phyloP scores from a whole-genome alignment of 2,797 vertebrate species.

The Liasis olivaceus region DNA sequence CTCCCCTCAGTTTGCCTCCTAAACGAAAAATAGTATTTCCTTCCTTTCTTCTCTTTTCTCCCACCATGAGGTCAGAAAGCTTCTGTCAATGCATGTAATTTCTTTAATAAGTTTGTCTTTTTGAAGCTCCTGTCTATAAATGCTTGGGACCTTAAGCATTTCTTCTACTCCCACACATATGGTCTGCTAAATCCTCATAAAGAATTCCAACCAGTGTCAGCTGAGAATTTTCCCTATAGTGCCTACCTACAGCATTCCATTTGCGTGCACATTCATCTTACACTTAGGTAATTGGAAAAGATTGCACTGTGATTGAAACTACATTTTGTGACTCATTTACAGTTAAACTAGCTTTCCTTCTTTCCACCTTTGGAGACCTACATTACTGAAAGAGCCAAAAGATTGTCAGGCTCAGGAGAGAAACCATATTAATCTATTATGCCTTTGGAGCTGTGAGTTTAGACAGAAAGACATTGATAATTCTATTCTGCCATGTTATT shows the following conservation, averaged over 20 bases:
- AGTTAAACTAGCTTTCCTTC: not conserved
- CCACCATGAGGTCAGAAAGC: not conserved
- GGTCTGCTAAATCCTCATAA: not conserved
- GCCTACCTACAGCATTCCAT: not conserved
- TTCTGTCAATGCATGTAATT: not conserved
- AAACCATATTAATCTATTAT: not conserved
- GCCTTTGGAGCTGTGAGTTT: not conserved
- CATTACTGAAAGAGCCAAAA: not conserved
- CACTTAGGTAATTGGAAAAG: not conserved
- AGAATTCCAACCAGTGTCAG: not conserved
- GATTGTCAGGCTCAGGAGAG: not conserved
- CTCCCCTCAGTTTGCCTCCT: not conserved
- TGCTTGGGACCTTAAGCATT: not conserved
- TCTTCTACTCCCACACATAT: not conserved
- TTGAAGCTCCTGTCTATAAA: not conserved
- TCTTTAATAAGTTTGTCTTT: not conserved
- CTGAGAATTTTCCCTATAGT: not conserved
- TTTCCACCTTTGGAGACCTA: not conserved
- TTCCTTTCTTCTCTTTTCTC: not conserved
- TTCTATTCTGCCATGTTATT: conserved; percentile 5
- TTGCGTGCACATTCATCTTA: not conserved
- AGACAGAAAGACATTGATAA: not conserved
- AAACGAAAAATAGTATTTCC: not conserved
- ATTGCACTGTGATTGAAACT: not conserved
- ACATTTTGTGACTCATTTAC: not conserved